Conservation (phyloP, 2,797 vertebrate genomes). For the Pseudochromis fuscus region DNA sequence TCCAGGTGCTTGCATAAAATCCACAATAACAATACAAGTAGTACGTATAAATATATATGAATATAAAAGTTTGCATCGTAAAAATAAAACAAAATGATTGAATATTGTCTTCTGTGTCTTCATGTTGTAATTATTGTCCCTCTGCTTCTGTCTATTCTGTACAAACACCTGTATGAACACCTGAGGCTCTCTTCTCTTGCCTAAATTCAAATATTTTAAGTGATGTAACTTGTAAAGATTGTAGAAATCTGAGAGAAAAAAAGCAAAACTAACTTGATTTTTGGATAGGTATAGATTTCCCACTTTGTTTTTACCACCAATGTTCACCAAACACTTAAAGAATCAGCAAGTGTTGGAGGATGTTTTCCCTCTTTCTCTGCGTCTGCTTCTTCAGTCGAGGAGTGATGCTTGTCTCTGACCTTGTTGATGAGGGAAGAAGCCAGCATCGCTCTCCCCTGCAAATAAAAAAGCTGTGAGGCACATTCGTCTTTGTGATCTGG, state of each 20-base stretch:
- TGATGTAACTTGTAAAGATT: neutral
- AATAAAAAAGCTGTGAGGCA: constrained; percentile 63
- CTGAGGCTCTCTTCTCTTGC: neutral
- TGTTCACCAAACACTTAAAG: neutral
- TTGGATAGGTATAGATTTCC: neutral
- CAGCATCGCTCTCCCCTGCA: constrained; percentile 33
- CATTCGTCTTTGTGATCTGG: constrained; percentile 68
- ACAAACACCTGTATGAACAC: neutral
- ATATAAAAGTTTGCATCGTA: no score
- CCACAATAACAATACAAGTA: no score
- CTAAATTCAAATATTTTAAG: neutral
- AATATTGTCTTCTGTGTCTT: neutral
- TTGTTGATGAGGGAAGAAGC: constrained; percentile 21
- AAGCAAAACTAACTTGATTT: neutral
- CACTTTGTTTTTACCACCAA: neutral
- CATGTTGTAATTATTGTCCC: neutral
- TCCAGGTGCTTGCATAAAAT: no score
- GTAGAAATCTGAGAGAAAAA: neutral
- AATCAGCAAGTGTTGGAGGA: neutral
- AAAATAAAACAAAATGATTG: no score
- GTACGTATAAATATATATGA: no score
- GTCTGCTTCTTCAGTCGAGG: constrained; percentile 1
- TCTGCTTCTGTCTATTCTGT: neutral
- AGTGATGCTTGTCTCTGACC: no score
- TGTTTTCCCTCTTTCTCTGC: neutral